phyloP scores from a whole-genome alignment of 1,140 invertebrate species.

The Sinella curviseta region DNA sequence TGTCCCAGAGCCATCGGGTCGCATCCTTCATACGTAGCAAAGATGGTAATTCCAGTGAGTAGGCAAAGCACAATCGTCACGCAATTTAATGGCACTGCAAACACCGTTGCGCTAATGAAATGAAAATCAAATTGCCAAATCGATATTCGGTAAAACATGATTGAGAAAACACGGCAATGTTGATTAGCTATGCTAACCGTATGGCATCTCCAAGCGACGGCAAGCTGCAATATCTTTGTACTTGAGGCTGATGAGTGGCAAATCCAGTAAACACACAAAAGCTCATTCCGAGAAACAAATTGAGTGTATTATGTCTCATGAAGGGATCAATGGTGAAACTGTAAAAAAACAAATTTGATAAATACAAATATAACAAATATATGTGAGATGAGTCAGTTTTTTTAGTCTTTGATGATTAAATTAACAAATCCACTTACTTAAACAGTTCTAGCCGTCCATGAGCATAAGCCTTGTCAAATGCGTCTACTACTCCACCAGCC shows the following conservation, averaged over 20 bases:
- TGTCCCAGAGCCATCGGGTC: conserved; percentile 49
- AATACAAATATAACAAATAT: neutral
- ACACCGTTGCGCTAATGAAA: conserved; percentile 40
- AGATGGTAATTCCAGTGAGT: conserved; percentile 49
- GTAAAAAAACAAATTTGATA: neutral
- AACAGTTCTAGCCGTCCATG: conserved; percentile 44
- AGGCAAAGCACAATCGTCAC: conserved; percentile 39
- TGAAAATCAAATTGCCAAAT: conserved; percentile 4
- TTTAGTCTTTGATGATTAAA: neutral
- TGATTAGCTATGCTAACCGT: too few species aligned
- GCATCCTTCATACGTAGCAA: conserved; percentile 50
- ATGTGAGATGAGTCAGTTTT: too few species aligned
- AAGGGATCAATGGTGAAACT: conserved; percentile 57
- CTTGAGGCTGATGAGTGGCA: conserved; percentile 60
- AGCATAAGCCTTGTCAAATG: conserved; percentile 40
- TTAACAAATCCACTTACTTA: conserved; percentile 23
- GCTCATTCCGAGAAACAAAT: conserved; percentile 57
- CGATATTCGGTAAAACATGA: neutral
- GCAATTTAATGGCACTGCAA: conserved; percentile 44
- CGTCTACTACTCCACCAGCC: conserved; percentile 36
- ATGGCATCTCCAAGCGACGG: conserved; percentile 40
- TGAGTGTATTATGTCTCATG: conserved; percentile 59
- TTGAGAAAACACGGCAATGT: neutral
- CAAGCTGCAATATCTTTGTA: conserved; percentile 57
- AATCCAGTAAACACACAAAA: conserved; percentile 61